These are phyloP conservation scores for Trissoscelio sp. DNA, from an alignment of 2,888 invertebrate species.

Conservation along the genomic window DNA sequence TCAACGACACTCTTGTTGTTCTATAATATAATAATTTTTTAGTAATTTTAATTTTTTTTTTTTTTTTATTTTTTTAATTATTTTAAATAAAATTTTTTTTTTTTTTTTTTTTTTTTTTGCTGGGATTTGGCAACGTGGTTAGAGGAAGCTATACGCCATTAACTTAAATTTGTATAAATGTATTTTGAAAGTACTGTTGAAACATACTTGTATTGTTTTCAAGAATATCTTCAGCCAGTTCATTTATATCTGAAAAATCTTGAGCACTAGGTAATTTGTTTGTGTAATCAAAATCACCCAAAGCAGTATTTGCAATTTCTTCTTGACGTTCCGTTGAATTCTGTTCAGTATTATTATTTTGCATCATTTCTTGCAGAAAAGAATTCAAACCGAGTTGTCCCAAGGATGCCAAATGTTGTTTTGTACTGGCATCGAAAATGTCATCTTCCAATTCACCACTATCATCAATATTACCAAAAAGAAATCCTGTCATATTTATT, in stretches of 20 bases:
- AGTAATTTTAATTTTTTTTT: too few relatives aligned
- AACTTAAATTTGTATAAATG: too few relatives aligned
- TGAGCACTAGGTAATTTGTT: conserved; percentile 90
- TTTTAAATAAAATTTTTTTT: too few relatives aligned
- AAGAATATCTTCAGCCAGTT: conserved; percentile 92
- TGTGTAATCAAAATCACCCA: conserved; percentile 77
- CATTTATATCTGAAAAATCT: conserved; percentile 97
- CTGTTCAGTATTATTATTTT: conserved; percentile 73
- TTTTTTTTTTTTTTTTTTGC: too few relatives aligned
- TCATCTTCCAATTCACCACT: conserved; percentile 95
- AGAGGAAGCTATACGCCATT: too few relatives aligned
- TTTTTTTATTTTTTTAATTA: too few relatives aligned
- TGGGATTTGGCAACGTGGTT: too few relatives aligned
- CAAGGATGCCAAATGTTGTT: conserved; percentile 92
- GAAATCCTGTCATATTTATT: conserved; percentile 92
- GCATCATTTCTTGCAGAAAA: conserved; percentile 91
- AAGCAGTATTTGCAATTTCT: neutral
- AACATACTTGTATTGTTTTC: too few relatives aligned
- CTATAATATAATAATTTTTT: too few relatives aligned
- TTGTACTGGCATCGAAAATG: conserved; percentile 91
- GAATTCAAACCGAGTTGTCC: conserved; percentile 91
- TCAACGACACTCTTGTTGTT: too few relatives aligned
- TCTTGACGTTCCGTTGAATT: neutral
- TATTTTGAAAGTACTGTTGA: too few relatives aligned
- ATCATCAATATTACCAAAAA: conserved; percentile 98